A percentile compares a stretch with the other conserved stretches of the same genome.
phyloP scores from a whole-genome alignment of 2,888 invertebrate genomes.

The Dynastes maya region DNA sequence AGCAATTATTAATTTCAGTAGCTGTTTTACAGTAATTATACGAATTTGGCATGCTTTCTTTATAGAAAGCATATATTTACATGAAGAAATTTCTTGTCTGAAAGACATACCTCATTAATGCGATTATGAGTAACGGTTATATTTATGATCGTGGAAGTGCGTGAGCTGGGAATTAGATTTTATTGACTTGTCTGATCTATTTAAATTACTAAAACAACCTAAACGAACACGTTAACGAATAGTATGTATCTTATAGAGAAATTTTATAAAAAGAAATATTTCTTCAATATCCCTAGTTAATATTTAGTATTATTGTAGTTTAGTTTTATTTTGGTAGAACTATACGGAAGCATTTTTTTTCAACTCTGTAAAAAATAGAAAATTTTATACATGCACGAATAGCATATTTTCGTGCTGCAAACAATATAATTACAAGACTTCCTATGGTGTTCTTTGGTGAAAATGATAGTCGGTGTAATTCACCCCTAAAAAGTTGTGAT shows the following conservation, averaged over 20 bases:
- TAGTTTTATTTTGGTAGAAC: too few species aligned
- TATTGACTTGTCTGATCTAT: not conserved
- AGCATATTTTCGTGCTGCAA: too few species aligned
- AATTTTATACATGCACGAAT: too few species aligned
- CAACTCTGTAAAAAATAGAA: too few species aligned
- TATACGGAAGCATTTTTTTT: too few species aligned
- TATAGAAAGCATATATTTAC: conserved; percentile 37
- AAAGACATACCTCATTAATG: conserved; percentile 21
- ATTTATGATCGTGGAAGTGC: not conserved
- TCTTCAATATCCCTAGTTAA: too few species aligned
- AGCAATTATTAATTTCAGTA: conserved; percentile 37
- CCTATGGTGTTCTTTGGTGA: too few species aligned
- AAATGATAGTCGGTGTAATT: not conserved
- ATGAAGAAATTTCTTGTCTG: conserved; percentile 12
- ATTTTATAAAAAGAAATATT: too few species aligned
- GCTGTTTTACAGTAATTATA: conserved; percentile 23
- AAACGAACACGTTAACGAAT: not conserved
- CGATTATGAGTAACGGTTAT: conserved; percentile 24
- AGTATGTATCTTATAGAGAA: not conserved
- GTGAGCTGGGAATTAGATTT: conserved; percentile 14
- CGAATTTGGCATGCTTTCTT: conserved; percentile 36
- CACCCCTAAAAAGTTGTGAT: conserved; percentile 9
- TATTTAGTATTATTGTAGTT: too few species aligned
- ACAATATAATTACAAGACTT: too few species aligned
- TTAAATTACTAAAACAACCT: conserved; percentile 11